These are phyloP conservation scores for Stegastes partitus DNA, from an alignment of 2,113 vertebrate genomes.

Conservation along the genomic window DNA sequence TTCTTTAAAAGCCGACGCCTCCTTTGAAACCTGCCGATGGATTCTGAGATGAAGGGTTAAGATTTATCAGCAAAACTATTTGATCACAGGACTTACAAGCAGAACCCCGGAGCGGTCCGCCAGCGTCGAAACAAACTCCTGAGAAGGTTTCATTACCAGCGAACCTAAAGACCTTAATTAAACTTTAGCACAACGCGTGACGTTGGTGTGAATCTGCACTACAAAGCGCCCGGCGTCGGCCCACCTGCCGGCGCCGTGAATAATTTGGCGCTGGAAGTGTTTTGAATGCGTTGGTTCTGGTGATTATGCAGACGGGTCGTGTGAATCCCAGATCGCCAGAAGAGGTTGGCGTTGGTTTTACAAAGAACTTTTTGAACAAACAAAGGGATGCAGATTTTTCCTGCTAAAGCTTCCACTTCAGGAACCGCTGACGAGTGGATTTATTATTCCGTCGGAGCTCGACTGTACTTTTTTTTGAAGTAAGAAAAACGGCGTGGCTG, in stretches of 20 bases:
- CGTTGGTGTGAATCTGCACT: constrained; percentile 29
- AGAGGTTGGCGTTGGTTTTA: not conserved
- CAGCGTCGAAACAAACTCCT: too few species aligned
- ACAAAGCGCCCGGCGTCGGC: constrained; percentile 30
- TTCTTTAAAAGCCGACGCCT: too few species aligned
- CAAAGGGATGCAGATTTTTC: constrained; percentile 6
- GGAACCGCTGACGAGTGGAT: not conserved
- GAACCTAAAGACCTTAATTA: not conserved
- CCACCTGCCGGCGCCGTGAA: constrained; percentile 50
- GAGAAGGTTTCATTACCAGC: too few species aligned
- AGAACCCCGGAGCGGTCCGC: too few species aligned
- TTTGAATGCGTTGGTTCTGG: constrained; percentile 41
- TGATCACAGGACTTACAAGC: too few species aligned
- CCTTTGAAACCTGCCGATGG: too few species aligned
- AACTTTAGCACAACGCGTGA: not conserved
- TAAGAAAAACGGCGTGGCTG: too few species aligned
- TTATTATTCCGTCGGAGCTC: not conserved
- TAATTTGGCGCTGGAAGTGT: constrained; percentile 42
- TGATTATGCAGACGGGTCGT: constrained; percentile 40
- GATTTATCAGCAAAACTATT: too few species aligned
- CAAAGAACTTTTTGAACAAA: not conserved
- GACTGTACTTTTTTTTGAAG: too few species aligned
- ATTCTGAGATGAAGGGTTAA: too few species aligned
- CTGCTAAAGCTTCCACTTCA: not conserved
- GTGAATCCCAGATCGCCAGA: constrained; percentile 4